Evolutionary conservation across 2,888 invertebrate species (phyloP).

Genomic region (Scaptomyza cyrtandrae): DNA sequence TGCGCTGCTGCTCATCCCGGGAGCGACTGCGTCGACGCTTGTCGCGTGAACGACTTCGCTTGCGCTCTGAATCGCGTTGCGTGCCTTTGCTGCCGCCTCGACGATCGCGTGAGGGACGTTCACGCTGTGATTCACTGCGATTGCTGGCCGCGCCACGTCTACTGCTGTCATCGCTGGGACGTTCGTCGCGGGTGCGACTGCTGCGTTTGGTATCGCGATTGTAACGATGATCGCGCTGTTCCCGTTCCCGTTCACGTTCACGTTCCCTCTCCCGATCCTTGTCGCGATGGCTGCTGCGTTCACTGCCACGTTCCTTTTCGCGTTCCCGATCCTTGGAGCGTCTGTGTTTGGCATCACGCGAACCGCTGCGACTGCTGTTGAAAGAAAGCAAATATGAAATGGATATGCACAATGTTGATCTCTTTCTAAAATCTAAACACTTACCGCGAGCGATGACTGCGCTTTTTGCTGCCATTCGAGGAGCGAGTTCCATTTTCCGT

Average conservation of each 20-base stretch:
- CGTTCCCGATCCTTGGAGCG: slow-evolving; percentile 71
- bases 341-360: slow-evolving; percentile 71
- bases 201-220: slow-evolving; percentile 52
- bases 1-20: slow-evolving; percentile 66
- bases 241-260: slow-evolving; percentile 43
- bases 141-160: slow-evolving; percentile 19
- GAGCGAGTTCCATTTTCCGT: slow-evolving; percentile 58
- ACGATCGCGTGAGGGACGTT: slow-evolving; percentile 79
- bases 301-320: slow-evolving; percentile 72
- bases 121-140: slow-evolving; percentile 45
- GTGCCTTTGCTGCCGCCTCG: slow-evolving; percentile 58
- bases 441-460: slow-evolving; percentile 67
- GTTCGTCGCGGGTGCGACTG: slow-evolving; percentile 65
- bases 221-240: slow-evolving; percentile 70
- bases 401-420: background rate
- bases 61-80: slow-evolving; percentile 59
- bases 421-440: background rate
- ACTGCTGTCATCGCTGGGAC: slow-evolving; percentile 75
- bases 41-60: slow-evolving; percentile 67
- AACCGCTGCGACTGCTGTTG: slow-evolving; percentile 79
- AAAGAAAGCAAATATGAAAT: slow-evolving; percentile 2
- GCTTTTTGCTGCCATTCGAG: slow-evolving; percentile 64
- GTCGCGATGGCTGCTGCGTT: slow-evolving; percentile 40
- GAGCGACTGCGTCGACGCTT: slow-evolving; percentile 73
- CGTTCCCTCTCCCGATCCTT: slow-evolving; percentile 28